phyloP scores from a whole-genome alignment of 2,113 vertebrate genomes.

The Bubo blakistoni region DNA sequence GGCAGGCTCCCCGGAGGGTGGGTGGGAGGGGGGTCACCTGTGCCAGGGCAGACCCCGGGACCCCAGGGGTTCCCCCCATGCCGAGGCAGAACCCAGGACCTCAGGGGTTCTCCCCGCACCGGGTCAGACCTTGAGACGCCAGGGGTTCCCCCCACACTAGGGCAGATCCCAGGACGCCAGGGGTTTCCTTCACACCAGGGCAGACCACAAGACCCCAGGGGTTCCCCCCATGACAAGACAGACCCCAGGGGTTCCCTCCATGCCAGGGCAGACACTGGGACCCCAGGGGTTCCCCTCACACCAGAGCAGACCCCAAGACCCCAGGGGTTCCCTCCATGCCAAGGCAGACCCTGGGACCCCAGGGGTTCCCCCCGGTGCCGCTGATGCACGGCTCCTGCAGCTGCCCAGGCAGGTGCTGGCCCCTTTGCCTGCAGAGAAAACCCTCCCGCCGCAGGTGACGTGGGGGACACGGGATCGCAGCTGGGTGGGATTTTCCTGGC shows the following conservation, averaged over 20 bases:
- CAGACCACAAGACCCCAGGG: not conserved
- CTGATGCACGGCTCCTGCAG: not conserved
- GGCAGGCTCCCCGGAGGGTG: fast-evolving
- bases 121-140: not conserved
- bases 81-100: not conserved
- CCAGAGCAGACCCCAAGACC: not conserved
- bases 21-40: not conserved
- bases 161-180: not conserved
- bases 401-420: not conserved
- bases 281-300: not conserved
- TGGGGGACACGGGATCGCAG: not conserved
- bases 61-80: not conserved
- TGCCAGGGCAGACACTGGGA: no score
- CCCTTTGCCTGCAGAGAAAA: not conserved
- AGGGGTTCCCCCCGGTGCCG: no score
- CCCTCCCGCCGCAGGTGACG: not conserved
- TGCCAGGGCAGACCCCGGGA: not conserved
- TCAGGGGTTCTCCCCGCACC: not conserved
- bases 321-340: not conserved
- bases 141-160: fast-evolving
- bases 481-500: slow-evolving; percentile 23
- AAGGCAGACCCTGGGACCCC: not conserved
- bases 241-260: not conserved
- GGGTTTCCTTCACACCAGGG: not conserved
- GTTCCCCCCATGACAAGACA: not conserved